Evolutionary conservation across 2,797 vertebrate genomes (phyloP).

Genomic region (Acanthis flammea): DNA sequence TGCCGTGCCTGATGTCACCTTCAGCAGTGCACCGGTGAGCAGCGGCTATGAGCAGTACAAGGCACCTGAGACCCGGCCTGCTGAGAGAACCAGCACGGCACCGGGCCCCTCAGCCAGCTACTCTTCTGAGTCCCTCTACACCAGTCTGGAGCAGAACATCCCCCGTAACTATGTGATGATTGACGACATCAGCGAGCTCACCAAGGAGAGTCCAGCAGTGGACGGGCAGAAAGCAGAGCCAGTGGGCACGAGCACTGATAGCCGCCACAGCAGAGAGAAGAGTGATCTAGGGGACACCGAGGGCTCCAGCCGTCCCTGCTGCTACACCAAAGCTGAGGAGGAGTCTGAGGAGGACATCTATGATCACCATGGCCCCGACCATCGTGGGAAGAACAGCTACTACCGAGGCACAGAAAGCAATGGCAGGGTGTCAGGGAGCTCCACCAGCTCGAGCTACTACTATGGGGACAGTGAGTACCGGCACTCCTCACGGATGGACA

Average conservation of each 20-base stretch:
- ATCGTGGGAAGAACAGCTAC: constrained; percentile 81
- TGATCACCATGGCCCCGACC: constrained; percentile 85
- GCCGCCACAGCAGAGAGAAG: constrained; percentile 81
- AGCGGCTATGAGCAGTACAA: constrained; percentile 88
- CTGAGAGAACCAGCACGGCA: constrained; percentile 77
- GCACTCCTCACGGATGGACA: constrained; percentile 81
- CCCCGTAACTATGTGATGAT: constrained; percentile 99
- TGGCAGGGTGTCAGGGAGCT: constrained; percentile 81
- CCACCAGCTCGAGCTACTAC: constrained; percentile 84
- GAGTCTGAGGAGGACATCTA: constrained; percentile 93
- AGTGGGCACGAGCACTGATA: constrained; percentile 56
- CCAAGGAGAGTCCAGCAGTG: constrained; percentile 86
- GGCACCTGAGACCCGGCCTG: constrained; percentile 78
- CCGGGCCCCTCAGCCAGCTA: constrained; percentile 88
- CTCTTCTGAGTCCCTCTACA: constrained; percentile 88
- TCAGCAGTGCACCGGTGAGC: constrained; percentile 75
- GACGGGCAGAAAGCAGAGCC: constrained; percentile 85
- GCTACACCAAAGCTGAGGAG: constrained; percentile 89
- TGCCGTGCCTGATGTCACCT: constrained; percentile 82
- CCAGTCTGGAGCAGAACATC: constrained; percentile 94
- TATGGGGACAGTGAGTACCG: constrained; percentile 86
- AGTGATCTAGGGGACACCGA: constrained; percentile 78
- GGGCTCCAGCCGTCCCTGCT: constrained; percentile 77
- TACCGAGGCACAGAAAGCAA: constrained; percentile 85
- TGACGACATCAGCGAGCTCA: constrained; percentile 97